Base-by-base conservation (phyloP, 2,888 invertebrate genomes). In the Antitype chi region DNA sequence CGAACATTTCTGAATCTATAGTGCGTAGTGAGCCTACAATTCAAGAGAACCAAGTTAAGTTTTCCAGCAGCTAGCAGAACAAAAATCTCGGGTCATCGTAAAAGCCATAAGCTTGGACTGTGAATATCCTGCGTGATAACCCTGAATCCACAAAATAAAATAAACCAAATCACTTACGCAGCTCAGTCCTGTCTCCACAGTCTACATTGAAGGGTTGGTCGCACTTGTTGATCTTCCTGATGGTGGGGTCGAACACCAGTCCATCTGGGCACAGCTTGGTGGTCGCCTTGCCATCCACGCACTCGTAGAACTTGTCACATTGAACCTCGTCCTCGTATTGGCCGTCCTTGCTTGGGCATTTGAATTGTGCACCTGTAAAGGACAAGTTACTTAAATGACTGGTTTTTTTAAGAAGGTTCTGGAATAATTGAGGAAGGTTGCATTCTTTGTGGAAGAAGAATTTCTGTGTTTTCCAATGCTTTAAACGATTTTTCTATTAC, bases 201-300 rank as follows among this genome's bases (percentile, higher is more conserved):
- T 99, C 99, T 32, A 98, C 98, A 91, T 98, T 99, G 97, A 99
- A 99, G 91, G 98, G 98, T 92, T 99, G 98, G 95, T 99, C 99
- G 92, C 99, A 99, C 93, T 99, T 99, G 97, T 99, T 99, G 92
- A 98, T 97, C 96, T 98, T 98, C 90, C 98, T 97, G 93, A 98
- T 98, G 86, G 97, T 95, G 1, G 97, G 98, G 96, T 99, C 99
- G 94, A 99, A 99, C 70, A 99, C 98, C 57, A 99, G 97, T 80
- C 99, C 99, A 93, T 99, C 99, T 9, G 98, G 98, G 90, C 99
- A 99, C 7, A 98, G 94, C 93, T 98, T 98, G 88, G 98, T 97
- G 84, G 96, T 97, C 53, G 98, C 97, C 1, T 97, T 94, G 9
- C 98, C 98, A 84, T 98, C 98, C 0, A 93, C 93, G 92, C 99